Evolutionary conservation across 2,888 invertebrate genomes (phyloP).

Genomic region (Drosophila picticornis): DNA sequence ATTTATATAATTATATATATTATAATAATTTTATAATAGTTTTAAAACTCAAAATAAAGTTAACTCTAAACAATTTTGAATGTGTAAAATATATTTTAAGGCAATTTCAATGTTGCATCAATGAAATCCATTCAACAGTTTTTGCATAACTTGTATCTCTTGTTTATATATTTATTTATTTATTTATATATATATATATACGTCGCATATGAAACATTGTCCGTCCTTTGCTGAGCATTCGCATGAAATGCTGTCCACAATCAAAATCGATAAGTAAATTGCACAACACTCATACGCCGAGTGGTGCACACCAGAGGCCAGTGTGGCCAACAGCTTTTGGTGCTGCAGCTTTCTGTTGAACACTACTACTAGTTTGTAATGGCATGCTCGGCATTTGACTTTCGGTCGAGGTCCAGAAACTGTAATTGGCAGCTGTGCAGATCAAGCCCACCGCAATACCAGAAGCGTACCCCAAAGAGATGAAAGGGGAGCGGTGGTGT

Average conservation of each 20-base stretch:
- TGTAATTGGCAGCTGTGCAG: conserved; percentile 68
- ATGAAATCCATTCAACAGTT: neutral
- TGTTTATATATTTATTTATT: neutral
- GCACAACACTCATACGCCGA: conserved; percentile 48
- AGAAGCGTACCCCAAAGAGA: conserved; percentile 9
- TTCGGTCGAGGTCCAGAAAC: conserved; percentile 41
- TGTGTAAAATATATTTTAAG: neutral
- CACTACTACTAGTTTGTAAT: conserved; percentile 31
- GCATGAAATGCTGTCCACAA: conserved; percentile 7
- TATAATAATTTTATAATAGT: neutral
- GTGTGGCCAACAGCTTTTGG: conserved; percentile 44
- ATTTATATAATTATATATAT: neutral
- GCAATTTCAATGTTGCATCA: neutral
- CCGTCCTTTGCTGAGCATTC: conserved; percentile 9
- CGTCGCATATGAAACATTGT: neutral
- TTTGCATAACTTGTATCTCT: neutral
- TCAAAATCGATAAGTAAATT: conserved; percentile 33
- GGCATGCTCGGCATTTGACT: conserved; percentile 63
- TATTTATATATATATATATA: neutral
- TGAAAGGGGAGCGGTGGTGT: neutral
- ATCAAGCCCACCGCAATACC: conserved; percentile 49
- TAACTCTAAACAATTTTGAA: neutral
- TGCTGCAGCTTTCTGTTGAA: conserved; percentile 1
- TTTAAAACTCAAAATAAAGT: neutral
- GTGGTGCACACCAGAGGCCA: conserved; percentile 29